A percentile compares a stretch with the other conserved stretches of the same genome.
phyloP scores from a whole-genome alignment of 2,797 vertebrate species.

The Betta splendens region DNA sequence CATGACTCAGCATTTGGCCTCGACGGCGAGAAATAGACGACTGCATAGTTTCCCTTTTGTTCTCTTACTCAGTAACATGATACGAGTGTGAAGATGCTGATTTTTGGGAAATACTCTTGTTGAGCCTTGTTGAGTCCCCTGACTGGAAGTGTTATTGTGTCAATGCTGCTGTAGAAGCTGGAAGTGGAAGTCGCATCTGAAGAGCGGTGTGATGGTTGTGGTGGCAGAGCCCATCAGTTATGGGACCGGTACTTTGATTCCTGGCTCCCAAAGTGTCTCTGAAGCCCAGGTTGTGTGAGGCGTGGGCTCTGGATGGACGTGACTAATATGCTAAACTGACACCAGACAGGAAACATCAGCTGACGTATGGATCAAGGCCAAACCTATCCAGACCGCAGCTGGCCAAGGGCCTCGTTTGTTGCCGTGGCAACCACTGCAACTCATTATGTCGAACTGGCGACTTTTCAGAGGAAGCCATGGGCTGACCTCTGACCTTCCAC shows the following conservation, averaged over 20 bases:
- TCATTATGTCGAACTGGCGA: background rate
- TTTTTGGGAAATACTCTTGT: background rate
- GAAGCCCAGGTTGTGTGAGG: no score
- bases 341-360: conserved; percentile 30
- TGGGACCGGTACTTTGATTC: no score
- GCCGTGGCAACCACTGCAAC: conserved; percentile 11
- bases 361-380: no score
- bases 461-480: background rate
- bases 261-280: no score
- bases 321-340: no score
- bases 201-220: no score
- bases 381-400: background rate
- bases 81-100: background rate
- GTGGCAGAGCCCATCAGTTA: no score
- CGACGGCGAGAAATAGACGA: background rate
- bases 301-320: no score
- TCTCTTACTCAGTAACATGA: conserved; percentile 8
- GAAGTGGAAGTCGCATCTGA: no score
- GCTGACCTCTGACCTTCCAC: conserved; percentile 36
- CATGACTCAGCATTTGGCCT: conserved; percentile 5
- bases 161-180: no score
- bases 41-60: conserved; percentile 11
- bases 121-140: background rate
- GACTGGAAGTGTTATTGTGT: no score
- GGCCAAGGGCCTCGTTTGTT: background rate